Evolutionary conservation across 2,888 invertebrate species (phyloP), one percentile per base, ranked within the genome.

Genomic region (Heliconius ethilla): DNA sequence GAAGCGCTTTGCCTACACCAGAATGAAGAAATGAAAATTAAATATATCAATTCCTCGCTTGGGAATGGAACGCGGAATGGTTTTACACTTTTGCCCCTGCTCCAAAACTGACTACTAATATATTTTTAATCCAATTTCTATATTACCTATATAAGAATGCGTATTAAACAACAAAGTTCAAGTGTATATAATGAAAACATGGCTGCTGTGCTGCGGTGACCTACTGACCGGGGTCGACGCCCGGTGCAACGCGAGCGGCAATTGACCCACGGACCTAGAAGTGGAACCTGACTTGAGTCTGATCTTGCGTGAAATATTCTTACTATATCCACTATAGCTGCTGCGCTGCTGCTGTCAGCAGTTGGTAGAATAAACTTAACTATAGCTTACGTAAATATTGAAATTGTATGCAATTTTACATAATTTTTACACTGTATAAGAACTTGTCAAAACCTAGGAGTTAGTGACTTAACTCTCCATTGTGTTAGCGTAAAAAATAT

Each of bases 201-300:
- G 83, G 87, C 84, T 85, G 86, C 85, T 82, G 84, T 83, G 88
- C 89, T 86, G 88, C 88, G 87, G 83, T 87, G 92, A 92, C 93
- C 93, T 89, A 93, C 84, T 93, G 91, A 92, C 92, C 93, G 92
- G 88, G 92, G 91, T 90, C 91, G 83, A 87, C 85, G 92, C 81
- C 92, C 92, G 89, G 85, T 89, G 91, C 92, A 89, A 86, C 88
- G 85, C 85, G 83, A 82, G 83, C 84, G 78, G 82, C 88, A 87
- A 83, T 87, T 89, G 88, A 88, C 89, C 89, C 84, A 85, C 82
- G 87, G 80, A 86, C 87, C 88, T 88, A 89, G 85, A 88, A 88
- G 87, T 83, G 83, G 69, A 82, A 81, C 82, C 82, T 82, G 79
- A 75, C 80, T 82, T 78, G 78, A 75, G 77, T 77, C 78, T 75